Evolutionary conservation across 2,113 vertebrate species (phyloP), one percentile per base, ranked within the genome.

Genomic region (human): DNA sequence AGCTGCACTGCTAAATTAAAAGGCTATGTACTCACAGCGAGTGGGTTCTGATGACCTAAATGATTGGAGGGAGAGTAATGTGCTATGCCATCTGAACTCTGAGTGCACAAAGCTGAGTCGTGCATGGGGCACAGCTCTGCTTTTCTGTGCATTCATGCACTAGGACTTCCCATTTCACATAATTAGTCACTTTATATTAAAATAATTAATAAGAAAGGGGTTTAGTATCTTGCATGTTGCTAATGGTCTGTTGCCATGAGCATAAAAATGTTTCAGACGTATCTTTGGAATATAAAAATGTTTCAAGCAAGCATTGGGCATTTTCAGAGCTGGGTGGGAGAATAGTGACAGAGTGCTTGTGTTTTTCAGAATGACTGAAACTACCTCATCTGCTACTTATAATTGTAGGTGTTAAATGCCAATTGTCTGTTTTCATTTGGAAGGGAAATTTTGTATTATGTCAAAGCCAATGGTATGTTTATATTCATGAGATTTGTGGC

Each of bases 1-100:
- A 83, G 92, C 61, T 12, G 0, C 84, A 98, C 92, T 96, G 95
- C 88, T 96, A 97, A 98, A 97, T 97, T 97, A 96, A 97, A 98
- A 98, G 94, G 90, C 97, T 98, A 59, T 94, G 83, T 25, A 93
- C 78, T 94, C 97, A 64, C 96, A 94, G 97, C 61, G 0, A 96
- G 93, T 90, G 92, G 90, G 84, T 96, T 98, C 93, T 95, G 92
- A 95, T 96, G 97, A 97, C 97, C 97, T 96, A 82, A 96, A 94
- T 73, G 97, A 96, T 79, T 75, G 83, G 8, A 22, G 52, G 84
- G 95, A 27, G 1, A 91, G 94, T 25, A 89, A 87, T 96, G 98
- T 38, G 86, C 97, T 96, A 70, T 75, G 96, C 93, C 30, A 61
- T 81, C 96, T 97, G 3, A 10, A 95, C 96, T 82, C 68, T 40